phyloP scores from a whole-genome alignment of 1,140 invertebrate species.

The Hylyphantes graminicola region DNA sequence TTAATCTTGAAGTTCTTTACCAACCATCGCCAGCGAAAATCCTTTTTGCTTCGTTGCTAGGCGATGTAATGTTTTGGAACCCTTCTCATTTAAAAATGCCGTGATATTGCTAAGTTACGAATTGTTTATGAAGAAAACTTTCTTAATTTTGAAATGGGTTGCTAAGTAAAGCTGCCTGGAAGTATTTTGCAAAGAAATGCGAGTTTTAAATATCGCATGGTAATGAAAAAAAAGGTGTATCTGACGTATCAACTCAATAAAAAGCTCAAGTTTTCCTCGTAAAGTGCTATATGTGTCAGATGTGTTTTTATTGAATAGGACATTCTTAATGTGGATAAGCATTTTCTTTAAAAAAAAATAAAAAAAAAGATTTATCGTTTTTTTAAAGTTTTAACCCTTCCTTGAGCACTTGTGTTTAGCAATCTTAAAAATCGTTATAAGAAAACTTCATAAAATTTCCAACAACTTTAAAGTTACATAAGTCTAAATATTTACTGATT shows the following conservation, averaged over 20 bases:
- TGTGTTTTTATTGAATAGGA: background rate
- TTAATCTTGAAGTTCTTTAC: constrained; percentile 23
- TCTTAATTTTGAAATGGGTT: background rate
- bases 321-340: too few species aligned
- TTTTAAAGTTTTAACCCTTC: too few species aligned
- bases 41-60: constrained; percentile 14
- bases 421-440: background rate
- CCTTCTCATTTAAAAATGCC: constrained; percentile 12
- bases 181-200: background rate
- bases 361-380: too few species aligned
- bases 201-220: background rate
- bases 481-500: too few species aligned
- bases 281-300: background rate
- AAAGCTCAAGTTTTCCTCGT: background rate
- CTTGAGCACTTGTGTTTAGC: background rate
- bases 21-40: background rate
- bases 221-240: background rate
- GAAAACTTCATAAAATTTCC: background rate
- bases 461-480: background rate
- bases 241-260: background rate
- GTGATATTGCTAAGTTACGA: constrained; percentile 17
- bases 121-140: constrained; percentile 12
- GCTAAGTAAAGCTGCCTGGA: background rate
- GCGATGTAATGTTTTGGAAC: constrained; percentile 23
- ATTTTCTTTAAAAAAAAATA: too few species aligned